Conservation (phyloP, 2,113 vertebrate species). For the Sporophila hypoxantha region DNA sequence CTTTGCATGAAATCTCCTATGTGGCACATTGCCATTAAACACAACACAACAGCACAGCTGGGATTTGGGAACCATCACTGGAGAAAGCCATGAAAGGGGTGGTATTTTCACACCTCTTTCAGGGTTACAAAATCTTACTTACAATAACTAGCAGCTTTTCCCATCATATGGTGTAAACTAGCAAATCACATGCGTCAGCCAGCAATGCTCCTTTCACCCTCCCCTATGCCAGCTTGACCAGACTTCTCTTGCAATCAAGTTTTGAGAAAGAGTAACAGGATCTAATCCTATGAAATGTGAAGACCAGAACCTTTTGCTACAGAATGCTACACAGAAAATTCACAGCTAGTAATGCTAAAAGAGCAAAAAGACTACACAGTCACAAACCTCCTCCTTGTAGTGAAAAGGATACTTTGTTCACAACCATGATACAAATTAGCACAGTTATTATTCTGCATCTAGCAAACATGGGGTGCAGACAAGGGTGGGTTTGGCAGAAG, state of each 20-base stretch:
- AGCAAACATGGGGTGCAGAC: not conserved
- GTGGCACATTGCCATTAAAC: not conserved
- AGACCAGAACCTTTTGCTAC: not conserved
- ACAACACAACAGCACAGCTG: not conserved
- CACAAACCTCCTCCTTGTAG: not conserved
- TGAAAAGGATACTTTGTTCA: not conserved
- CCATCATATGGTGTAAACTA: not conserved
- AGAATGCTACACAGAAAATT: not conserved
- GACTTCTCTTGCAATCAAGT: not conserved
- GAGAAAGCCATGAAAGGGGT: not conserved
- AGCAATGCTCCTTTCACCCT: not conserved
- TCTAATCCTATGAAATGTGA: not conserved
- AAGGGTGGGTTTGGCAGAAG: not conserved
- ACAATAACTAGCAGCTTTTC: not conserved
- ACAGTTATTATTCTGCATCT: not conserved
- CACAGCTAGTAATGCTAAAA: not conserved
- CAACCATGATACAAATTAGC: not conserved
- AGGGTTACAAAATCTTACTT: not conserved
- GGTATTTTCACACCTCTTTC: not conserved
- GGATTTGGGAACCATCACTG: accelerated
- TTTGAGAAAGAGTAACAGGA: not conserved
- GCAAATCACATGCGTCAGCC: not conserved
- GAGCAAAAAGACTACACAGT: not conserved
- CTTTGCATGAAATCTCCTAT: not conserved
- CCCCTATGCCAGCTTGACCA: not conserved